Base-by-base conservation (phyloP, 2,113 vertebrate genomes). In the Toxotes jaculatrix region DNA sequence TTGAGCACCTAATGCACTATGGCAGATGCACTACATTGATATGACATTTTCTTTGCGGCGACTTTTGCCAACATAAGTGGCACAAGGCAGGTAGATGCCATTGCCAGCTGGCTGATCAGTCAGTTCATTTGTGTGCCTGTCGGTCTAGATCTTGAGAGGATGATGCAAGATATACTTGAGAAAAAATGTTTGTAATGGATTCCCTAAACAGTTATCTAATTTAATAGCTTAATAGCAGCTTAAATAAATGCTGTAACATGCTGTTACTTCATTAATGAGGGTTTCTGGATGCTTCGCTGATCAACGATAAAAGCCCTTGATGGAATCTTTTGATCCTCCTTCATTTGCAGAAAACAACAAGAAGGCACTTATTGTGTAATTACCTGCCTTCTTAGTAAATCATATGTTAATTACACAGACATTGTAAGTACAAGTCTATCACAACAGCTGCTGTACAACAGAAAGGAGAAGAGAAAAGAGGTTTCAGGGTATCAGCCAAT, bases 321-420 rank as follows among this genome's bases (percentile, higher is more conserved):
- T 16, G 13, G 68, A 49, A 11, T 66, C 31, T 64, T 70, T 73
- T 81, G 3, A 82, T 78, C 80, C 36, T 40, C 55, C 61, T 19
- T 3, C 23, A 9, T 36, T 68, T n/a, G n/a, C 49, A 34, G 4
- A 79, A 32, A 57, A 38, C 27, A 86, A 70, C 79, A 62, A n/a
- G 3, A 56, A 53, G n/a, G 27, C 27, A 51, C 23, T 1, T 27
- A 51, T 38, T 53, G 57, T 82, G 34, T 79, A 73, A 85, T 85
- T 82, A 88, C 56, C 31, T 45, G 47, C 57, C 1, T 0, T 77
- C 53, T 56, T 74, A 82, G 79, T 88, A 85, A 90, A 87, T 86
- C 47, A 62, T 10, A 68, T 19, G 8, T 45, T 67, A 62, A 87
- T 81, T 63, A 60, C 76, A 80, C 23, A 76, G 83, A 81, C 19